Conservation (phyloP, 1,140 invertebrate genomes). For the Nephotettix cincticeps region DNA sequence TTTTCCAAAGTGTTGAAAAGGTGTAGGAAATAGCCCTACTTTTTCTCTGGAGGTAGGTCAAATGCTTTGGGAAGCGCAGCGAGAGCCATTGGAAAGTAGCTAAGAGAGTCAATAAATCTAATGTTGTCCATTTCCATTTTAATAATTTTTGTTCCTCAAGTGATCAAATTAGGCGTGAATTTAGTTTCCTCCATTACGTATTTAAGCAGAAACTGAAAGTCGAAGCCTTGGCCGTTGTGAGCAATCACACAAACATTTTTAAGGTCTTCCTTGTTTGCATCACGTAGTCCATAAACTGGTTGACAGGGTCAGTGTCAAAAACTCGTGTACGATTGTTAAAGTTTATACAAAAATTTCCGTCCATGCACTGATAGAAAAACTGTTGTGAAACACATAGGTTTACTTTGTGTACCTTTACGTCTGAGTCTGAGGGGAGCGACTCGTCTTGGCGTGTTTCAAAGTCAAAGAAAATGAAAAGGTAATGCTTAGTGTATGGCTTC, state of each 20-base stretch:
- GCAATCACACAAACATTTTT: conserved; percentile 1
- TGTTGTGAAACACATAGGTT: conserved; percentile 13
- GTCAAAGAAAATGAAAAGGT: no score
- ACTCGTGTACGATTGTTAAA: not conserved
- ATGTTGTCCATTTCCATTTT: not conserved
- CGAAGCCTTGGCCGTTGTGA: conserved; percentile 16
- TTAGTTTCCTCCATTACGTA: conserved; percentile 5
- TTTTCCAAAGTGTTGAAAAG: conserved; percentile 36
- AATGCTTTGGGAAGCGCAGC: conserved; percentile 33
- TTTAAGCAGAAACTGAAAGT: conserved; percentile 5
- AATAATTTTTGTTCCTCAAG: conserved; percentile 7
- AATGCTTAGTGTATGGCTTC: not conserved
- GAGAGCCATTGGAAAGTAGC: not conserved
- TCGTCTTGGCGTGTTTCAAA: conserved; percentile 3
- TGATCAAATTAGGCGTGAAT: not conserved
- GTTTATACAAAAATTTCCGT: not conserved
- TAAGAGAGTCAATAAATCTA: not conserved
- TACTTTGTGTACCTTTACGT: not conserved
- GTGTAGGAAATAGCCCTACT: conserved; percentile 39
- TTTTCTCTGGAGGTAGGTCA: conserved; percentile 20
- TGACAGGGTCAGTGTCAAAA: not conserved
- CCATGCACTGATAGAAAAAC: not conserved
- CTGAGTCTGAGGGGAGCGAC: not conserved
- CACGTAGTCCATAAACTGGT: conserved; percentile 4
- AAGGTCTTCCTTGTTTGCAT: not conserved